These are phyloP conservation scores for Glareola pratincola DNA, from an alignment of 2,113 vertebrate species.

Conservation along the genomic window DNA sequence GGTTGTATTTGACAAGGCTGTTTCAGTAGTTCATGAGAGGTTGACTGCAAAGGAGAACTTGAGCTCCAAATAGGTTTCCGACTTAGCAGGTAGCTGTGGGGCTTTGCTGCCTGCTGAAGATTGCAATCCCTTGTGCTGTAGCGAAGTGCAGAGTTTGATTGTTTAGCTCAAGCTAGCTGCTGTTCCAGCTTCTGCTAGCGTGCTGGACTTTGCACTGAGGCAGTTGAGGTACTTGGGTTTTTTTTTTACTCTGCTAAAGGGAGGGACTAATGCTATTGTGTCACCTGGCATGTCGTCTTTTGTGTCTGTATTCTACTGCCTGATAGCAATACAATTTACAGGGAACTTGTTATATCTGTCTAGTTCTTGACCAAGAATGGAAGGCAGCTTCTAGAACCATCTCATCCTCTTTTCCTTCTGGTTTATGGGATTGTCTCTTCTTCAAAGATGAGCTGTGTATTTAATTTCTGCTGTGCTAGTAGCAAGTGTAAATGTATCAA, in stretches of 20 bases:
- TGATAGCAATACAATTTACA: not conserved
- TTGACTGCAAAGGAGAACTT: not conserved
- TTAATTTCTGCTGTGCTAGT: not conserved
- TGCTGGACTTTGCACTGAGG: not conserved
- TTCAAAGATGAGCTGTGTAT: not conserved
- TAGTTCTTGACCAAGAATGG: not conserved
- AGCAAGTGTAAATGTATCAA: not conserved
- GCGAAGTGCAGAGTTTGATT: not conserved
- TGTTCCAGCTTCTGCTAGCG: not conserved
- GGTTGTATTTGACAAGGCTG: not conserved
- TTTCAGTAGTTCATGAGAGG: not conserved
- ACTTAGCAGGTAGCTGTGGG: not conserved
- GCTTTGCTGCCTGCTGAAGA: not conserved
- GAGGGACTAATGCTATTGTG: not conserved
- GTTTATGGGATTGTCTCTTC: not conserved
- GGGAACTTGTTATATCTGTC: not conserved
- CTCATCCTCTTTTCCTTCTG: not conserved
- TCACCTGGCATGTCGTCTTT: not conserved
- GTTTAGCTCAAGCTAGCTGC: not conserved
- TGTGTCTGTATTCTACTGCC: not conserved
- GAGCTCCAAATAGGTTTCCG: not conserved
- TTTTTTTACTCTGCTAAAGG: not conserved
- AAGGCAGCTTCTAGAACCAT: not conserved
- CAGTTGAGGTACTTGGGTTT: not conserved
- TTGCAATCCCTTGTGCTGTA: not conserved